Evolutionary conservation across 2,888 invertebrate genomes (phyloP).

Genomic region (Athalia circularis): DNA sequence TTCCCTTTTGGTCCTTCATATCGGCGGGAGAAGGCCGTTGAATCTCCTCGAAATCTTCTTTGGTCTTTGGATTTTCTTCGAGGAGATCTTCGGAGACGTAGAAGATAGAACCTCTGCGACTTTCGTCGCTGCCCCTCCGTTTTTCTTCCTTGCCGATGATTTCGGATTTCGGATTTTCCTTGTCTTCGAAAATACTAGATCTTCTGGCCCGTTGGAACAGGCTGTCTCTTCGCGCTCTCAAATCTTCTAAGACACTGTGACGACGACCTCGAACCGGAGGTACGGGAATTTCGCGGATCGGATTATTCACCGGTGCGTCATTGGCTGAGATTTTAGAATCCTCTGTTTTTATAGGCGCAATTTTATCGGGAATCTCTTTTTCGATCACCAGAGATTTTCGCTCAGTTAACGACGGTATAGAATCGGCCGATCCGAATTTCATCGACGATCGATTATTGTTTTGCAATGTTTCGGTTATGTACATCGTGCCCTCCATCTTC

Average conservation of each 20-base stretch:
- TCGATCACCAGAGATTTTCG: not conserved
- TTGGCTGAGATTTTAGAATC: not conserved
- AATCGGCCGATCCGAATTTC: slow-evolving; percentile 68
- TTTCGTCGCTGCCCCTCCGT: slow-evolving; percentile 62
- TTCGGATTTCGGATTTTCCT: slow-evolving; percentile 59
- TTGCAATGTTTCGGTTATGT: slow-evolving; percentile 63
- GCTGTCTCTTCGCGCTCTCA: slow-evolving; percentile 68
- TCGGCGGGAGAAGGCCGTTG: slow-evolving; percentile 71
- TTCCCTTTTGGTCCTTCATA: slow-evolving; percentile 75
- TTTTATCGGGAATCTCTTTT: not conserved
- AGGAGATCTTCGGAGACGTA: slow-evolving; percentile 68
- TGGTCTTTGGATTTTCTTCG: slow-evolving; percentile 62
- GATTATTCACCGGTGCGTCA: not conserved
- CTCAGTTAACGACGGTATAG: slow-evolving; percentile 68
- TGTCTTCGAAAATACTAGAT: slow-evolving; percentile 65
- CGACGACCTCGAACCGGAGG: slow-evolving; percentile 60
- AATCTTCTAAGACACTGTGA: slow-evolving; percentile 72
- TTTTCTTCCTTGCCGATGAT: slow-evolving; percentile 58
- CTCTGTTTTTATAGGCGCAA: not conserved
- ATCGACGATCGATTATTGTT: slow-evolving; percentile 57
- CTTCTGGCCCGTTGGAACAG: slow-evolving; percentile 67
- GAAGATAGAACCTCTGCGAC: slow-evolving; percentile 66
- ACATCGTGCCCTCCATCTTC: slow-evolving; percentile 66
- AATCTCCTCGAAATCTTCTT: slow-evolving; percentile 71
- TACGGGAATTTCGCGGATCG: not conserved